Conservation (phyloP, 2,888 invertebrate genomes). For the Calameuta pallipes region DNA sequence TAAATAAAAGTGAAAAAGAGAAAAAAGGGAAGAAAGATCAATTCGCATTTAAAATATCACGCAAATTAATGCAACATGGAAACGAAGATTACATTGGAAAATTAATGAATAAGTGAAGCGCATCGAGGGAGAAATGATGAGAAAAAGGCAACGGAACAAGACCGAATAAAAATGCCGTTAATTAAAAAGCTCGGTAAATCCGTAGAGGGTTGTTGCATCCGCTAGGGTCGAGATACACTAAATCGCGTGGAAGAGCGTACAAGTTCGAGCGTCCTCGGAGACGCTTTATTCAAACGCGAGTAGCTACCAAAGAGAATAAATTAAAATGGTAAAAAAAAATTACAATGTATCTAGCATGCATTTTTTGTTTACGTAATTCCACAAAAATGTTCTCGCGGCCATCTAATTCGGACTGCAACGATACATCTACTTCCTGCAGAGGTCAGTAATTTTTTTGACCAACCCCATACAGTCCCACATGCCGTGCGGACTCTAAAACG, state of each 20-base stretch:
- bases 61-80: not conserved
- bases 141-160: slow-evolving; percentile 5
- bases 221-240: not conserved
- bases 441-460: not conserved
- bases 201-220: not conserved
- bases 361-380: not conserved
- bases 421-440: not conserved
- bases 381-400: not conserved
- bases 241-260: not conserved
- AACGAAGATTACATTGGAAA: not conserved
- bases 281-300: not conserved
- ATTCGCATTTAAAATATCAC: not conserved
- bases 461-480: not conserved
- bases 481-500: not conserved
- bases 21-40: slow-evolving; percentile 7
- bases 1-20: not conserved
- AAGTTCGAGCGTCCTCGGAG: not conserved
- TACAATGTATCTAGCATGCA: not conserved
- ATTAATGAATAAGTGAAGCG: slow-evolving; percentile 2
- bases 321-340: not conserved
- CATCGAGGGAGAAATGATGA: not conserved
- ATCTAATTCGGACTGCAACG: not conserved
- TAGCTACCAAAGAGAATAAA: not conserved
- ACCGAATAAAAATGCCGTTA: slow-evolving; percentile 11
- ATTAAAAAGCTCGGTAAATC: not conserved